A percentile compares a stretch with the other conserved stretches of the same genome.
These are phyloP conservation scores for Zygogramma bicolorata DNA, from an alignment of 2,888 invertebrate genomes.

Conservation along the genomic window DNA sequence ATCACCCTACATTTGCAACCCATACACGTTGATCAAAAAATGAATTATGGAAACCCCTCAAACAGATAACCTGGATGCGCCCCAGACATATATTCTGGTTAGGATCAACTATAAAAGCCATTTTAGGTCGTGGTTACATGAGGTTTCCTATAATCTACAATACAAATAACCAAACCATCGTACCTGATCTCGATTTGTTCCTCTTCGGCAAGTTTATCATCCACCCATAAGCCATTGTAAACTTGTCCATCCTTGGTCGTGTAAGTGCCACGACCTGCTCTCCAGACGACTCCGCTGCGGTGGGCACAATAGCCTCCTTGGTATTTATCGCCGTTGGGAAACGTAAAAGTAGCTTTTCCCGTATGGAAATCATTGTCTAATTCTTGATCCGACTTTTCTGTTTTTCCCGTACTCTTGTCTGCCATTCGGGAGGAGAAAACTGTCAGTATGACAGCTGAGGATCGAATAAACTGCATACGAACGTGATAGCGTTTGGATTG, in stretches of 20 bases:
- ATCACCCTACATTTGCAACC: too few species aligned
- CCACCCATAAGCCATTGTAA: slow-evolving; percentile 71
- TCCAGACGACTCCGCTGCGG: slow-evolving; percentile 66
- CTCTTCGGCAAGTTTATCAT: slow-evolving; percentile 67
- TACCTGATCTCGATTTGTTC: slow-evolving; percentile 31
- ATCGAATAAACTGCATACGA: too few species aligned
- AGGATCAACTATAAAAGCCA: too few species aligned
- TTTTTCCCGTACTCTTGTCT: not conserved
- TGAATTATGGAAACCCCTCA: too few species aligned
- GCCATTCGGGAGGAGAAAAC: not conserved
- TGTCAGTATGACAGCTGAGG: not conserved
- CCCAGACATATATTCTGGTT: too few species aligned
- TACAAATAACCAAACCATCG: not conserved
- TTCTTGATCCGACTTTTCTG: not conserved
- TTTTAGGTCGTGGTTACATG: too few species aligned
- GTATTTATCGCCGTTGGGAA: slow-evolving; percentile 72
- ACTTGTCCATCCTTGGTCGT: slow-evolving; percentile 71
- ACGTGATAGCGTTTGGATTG: too few species aligned
- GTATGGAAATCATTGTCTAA: slow-evolving; percentile 50
- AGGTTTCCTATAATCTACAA: not conserved
- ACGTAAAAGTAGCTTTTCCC: slow-evolving; percentile 66
- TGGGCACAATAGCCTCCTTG: slow-evolving; percentile 71
- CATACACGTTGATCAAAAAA: too few species aligned
- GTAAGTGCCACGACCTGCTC: slow-evolving; percentile 69
- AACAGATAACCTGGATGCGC: too few species aligned